These are phyloP conservation scores for Drosophila koepferae DNA, from an alignment of 2,888 invertebrate species.

Conservation along the genomic window DNA sequence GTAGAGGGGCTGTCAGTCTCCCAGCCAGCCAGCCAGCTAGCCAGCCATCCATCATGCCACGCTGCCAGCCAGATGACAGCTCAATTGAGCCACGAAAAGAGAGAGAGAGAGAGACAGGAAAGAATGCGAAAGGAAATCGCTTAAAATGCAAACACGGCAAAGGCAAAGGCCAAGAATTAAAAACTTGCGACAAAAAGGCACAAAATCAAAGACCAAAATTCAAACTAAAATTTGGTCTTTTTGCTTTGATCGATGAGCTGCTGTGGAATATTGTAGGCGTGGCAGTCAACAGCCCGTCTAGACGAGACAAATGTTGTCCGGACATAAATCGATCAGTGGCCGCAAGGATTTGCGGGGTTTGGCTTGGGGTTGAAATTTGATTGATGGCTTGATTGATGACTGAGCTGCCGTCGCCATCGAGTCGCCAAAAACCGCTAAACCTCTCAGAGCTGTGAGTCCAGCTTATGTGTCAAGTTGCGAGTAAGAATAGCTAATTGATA, in stretches of 20 bases:
- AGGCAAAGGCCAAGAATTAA: constrained; percentile 66
- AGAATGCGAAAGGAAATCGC: constrained; percentile 31
- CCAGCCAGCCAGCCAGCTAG: neutral
- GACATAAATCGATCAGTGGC: constrained; percentile 52
- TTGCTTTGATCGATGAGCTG: constrained; percentile 4
- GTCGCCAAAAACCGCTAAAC: constrained; percentile 6
- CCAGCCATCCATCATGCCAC: constrained; percentile 30
- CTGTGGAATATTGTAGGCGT: constrained; percentile 1
- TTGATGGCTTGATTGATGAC: constrained; percentile 71
- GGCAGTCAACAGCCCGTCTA: constrained; percentile 41
- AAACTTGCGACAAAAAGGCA: constrained; percentile 21
- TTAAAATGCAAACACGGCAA: constrained; percentile 54
- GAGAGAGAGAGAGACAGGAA: constrained; percentile 21
- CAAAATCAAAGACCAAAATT: constrained; percentile 15
- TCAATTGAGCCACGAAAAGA: constrained; percentile 56
- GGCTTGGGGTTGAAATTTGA: constrained; percentile 42
- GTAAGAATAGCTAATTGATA: constrained; percentile 50
- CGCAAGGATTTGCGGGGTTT: neutral
- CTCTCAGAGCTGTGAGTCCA: constrained; percentile 23
- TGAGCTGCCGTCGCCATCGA: constrained; percentile 11
- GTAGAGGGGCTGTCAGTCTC: neutral
- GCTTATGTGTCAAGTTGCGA: constrained; percentile 43
- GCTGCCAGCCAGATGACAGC: constrained; percentile 51
- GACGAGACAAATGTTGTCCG: constrained; percentile 14
- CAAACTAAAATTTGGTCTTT: neutral